Base-by-base conservation (phyloP, 2,113 vertebrate genomes). In the Riparia riparia region DNA sequence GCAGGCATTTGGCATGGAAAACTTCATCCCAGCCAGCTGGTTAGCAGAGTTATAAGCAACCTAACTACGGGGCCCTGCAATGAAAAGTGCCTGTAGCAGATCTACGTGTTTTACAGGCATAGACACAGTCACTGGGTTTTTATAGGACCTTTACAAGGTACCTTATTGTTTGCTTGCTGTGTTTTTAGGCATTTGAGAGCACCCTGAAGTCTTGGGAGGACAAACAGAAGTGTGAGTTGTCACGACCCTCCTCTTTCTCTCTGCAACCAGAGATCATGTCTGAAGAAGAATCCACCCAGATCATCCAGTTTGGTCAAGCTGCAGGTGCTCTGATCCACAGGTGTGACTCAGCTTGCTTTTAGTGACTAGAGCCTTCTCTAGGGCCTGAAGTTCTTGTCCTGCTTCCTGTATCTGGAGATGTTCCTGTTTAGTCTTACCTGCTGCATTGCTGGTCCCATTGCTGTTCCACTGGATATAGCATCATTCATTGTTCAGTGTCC, bases 141-240 rank as follows among this genome's bases (percentile, higher is more conserved):
- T 60, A 19, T 8, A 39, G 26, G 53, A 26, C 6, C 14, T 51
- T 50, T 44, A 10, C 17, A 60, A 26, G 20, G 22, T 76, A 32
- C 44, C 18, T 80, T 12, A 57, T 1, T 2, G 15, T 76, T n/a
- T 9, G 24, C 14, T 77, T 91, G 44, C 65, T 47, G 4, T 61
- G 20, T 80, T 86, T 93, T 65, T 66, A 99, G 99, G 99, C 99
- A 0, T 99, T 99, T 87, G 99, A 99, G 95, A 99, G 97, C 97
- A 99, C 99, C 9, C 94, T 99, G 60, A 99, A 99, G 96, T 99
- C 99, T 16, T 99, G 99, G 99, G 99, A 99, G 85, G 99, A 99
- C 96, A 99, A 99, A 93, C 99, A 99, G 97, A 99, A 98, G 94
- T 99, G 99, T 49, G 99, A 99, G 72, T 98, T 99, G 78, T 98